Percentiles rank a stretch among this genome's conserved stretches.
These are phyloP conservation scores for Stenoptilia bipunctidactyla DNA, from an alignment of 2,888 invertebrate species.

Conservation along the genomic window DNA sequence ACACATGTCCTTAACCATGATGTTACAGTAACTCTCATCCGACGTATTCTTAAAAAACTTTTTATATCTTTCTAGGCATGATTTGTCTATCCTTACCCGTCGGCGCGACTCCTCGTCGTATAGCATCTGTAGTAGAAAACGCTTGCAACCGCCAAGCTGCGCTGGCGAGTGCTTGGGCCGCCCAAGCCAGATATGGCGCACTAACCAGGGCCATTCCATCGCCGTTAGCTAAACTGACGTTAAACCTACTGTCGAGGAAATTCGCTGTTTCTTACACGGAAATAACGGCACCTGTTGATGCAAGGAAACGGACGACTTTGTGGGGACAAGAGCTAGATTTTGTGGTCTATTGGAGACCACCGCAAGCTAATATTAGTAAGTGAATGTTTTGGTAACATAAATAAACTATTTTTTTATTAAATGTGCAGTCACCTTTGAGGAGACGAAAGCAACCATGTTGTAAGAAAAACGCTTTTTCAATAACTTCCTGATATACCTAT, in stretches of 20 bases:
- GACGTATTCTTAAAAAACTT: too few relatives aligned
- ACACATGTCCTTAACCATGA: too few relatives aligned
- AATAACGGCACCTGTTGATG: conserved; percentile 48
- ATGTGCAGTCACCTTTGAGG: too few relatives aligned
- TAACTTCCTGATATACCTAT: too few relatives aligned
- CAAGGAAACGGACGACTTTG: conserved; percentile 58
- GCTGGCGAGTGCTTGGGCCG: conserved; percentile 64
- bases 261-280: conserved; percentile 78
- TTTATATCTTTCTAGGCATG: conserved; percentile 70
- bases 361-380: conserved; percentile 83
- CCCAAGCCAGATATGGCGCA: conserved; percentile 60
- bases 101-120: conserved; percentile 49
- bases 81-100: conserved; percentile 76
- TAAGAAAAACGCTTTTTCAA: too few relatives aligned
- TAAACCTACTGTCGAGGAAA: conserved; percentile 76
- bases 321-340: conserved; percentile 76
- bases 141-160: conserved; percentile 61
- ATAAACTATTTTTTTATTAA: too few relatives aligned
- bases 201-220: conserved; percentile 76
- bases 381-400: too few relatives aligned
- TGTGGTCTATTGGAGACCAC: conserved; percentile 80
- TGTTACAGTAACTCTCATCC: too few relatives aligned
- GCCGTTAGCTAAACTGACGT: conserved; percentile 50
- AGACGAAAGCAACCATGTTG: too few relatives aligned
- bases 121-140: conserved; percentile 34